Evolutionary conservation across 2,797 vertebrate genomes (phyloP), one percentile per base, ranked within the genome.

Genomic region (Falco naumanni): DNA sequence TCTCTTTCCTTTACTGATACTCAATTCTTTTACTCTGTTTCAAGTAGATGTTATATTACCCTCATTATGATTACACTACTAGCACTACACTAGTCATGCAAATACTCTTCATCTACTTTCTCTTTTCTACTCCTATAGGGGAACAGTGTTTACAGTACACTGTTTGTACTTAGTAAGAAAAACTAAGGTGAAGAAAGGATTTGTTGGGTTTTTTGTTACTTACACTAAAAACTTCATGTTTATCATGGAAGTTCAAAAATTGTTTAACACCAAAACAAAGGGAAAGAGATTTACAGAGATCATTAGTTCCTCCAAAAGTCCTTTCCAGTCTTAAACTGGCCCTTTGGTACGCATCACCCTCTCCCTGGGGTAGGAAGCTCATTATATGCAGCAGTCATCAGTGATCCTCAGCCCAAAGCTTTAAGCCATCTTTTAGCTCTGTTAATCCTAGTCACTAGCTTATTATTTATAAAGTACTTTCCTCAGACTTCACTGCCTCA

Each of bases 31-130:
- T 81, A 72, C 59, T 87, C 53, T 69, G 13, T 87, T 82, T 80
- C 87, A 94, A 90, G 92, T 34, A 94, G 85, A 76, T 39, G 34
- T 29, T 94, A 57, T 51, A 82, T 79, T 90, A 68, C 61, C 71
- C 86, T 93, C 79, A 94, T 88, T 80, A 80, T 10, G 3, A 61
- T 66, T 71, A 47, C 50, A 64, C 66, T 93, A 74, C 61, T 71
- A 64, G 56, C 33, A 57, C 45, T 86, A 51, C 61, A 64, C 39
- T 39, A 70, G 41, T 43, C 61, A 94, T 84, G 93, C 77, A 88
- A 93, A 91, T 94, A 45, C 24, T 75, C 45, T 70, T 89, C 50
- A 57, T 43, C 48, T 76, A 43, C 59, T 92, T 89, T 78, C 33
- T 16, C 28, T 87, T 68, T 95, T 59, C 63, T 71, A 9, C 84